Conservation (phyloP, 2,888 invertebrate species). For the Heliothis peltigera region DNA sequence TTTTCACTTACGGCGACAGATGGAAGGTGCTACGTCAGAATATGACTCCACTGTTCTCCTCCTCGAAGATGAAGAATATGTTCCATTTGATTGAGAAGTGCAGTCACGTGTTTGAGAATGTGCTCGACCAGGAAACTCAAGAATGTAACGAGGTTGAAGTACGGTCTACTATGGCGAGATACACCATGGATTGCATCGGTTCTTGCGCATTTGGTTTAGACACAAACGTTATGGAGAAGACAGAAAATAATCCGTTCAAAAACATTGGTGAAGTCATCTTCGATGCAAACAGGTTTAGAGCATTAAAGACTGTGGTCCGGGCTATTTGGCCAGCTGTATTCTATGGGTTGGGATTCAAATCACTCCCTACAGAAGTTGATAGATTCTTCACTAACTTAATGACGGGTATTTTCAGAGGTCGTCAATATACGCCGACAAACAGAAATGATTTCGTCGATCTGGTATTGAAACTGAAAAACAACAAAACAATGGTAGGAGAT, state of each 20-base stretch:
- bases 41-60: constrained; percentile 73
- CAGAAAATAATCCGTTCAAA: neutral
- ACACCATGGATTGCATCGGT: constrained; percentile 65
- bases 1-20: constrained; percentile 70
- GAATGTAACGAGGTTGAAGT: constrained; percentile 68
- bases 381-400: neutral
- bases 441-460: neutral
- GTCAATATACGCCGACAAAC: neutral
- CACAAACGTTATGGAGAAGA: neutral
- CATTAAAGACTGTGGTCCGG: no score
- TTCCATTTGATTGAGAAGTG: constrained; percentile 71
- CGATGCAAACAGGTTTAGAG: neutral
- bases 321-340: neutral
- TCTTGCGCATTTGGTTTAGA: neutral
- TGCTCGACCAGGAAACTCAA: constrained; percentile 65
- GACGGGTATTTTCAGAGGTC: neutral
- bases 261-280: neutral
- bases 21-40: constrained; percentile 77
- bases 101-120: constrained; percentile 58
- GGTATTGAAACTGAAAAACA: neutral
- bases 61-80: constrained; percentile 77
- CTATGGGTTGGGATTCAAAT: neutral
- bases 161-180: constrained; percentile 67
- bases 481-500: neutral
- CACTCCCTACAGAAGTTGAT: neutral